phyloP scores from a whole-genome alignment of 2,888 invertebrate species.

The Spodoptera picta region DNA sequence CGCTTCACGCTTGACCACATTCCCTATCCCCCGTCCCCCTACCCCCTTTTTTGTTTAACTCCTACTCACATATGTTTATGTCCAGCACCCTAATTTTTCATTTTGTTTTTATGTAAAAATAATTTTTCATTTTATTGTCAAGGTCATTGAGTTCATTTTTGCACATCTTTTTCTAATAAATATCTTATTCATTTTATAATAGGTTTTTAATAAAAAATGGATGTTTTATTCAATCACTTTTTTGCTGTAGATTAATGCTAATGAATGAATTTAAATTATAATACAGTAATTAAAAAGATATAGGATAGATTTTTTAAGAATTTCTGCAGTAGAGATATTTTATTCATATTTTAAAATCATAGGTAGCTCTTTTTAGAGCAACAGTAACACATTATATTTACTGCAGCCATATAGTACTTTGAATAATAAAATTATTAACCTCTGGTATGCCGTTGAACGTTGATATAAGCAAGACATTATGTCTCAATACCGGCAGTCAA shows the following conservation, averaged over 20 bases:
- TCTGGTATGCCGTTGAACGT: no score
- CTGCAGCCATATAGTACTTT: no score
- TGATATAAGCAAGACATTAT: no score
- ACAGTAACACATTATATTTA: no score
- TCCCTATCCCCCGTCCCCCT: constrained; percentile 31
- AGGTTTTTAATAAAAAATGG: not conserved
- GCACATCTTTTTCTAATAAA: constrained; percentile 38
- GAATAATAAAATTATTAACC: no score
- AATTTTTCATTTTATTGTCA: constrained; percentile 33
- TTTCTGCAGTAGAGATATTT: no score
- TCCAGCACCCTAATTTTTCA: constrained; percentile 48
- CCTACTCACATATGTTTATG: constrained; percentile 40
- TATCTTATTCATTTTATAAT: constrained; percentile 5
- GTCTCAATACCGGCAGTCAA: no score
- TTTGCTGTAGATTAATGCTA: constrained; percentile 48
- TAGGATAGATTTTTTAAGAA: not conserved
- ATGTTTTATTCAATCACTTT: constrained; percentile 20
- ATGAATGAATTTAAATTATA: not conserved
- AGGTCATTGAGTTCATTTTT: constrained; percentile 34
- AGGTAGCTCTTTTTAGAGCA: no score
- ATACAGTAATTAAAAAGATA: no score
- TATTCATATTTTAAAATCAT: no score
- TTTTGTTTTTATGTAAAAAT: constrained; percentile 30
- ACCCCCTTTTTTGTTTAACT: constrained; percentile 51
- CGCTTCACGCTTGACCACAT: constrained; percentile 66